A percentile compares a stretch with the other conserved stretches of the same genome.
Evolutionary conservation across 2,888 invertebrate genomes (phyloP).

Genomic region (Dendrolimus houi): DNA sequence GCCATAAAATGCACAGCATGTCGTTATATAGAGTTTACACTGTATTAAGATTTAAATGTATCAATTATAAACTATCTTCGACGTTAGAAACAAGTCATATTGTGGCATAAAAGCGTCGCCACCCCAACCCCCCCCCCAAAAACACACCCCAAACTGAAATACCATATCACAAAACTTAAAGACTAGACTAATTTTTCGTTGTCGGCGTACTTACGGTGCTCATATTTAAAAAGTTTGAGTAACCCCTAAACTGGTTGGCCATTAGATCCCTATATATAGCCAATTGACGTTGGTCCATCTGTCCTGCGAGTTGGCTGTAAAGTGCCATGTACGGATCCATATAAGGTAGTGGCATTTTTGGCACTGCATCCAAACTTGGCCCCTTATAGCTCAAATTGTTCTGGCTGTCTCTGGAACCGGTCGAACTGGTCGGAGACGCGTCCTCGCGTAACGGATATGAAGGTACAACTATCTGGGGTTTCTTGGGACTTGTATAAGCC

Average conservation of each 20-base stretch:
- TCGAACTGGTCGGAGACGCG: slow-evolving; percentile 42
- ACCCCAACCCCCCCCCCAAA: not conserved
- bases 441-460: slow-evolving; percentile 51
- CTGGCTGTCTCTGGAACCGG: slow-evolving; percentile 29
- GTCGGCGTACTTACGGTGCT: slow-evolving; percentile 49
- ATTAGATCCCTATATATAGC: slow-evolving; percentile 62
- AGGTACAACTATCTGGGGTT: slow-evolving; percentile 43
- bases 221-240: slow-evolving; percentile 45
- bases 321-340: slow-evolving; percentile 64
- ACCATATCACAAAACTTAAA: slow-evolving; percentile 10
- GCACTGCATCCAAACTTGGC: slow-evolving; percentile 27
- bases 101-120: not conserved
- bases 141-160: slow-evolving; percentile 9
- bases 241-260: slow-evolving; percentile 50
- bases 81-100: too few relatives aligned
- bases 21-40: too few relatives aligned
- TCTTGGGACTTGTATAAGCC: slow-evolving; percentile 29
- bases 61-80: too few relatives aligned
- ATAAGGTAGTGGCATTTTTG: slow-evolving; percentile 37
- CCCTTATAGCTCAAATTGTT: slow-evolving; percentile 25
- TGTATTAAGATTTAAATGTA: too few relatives aligned
- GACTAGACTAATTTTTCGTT: slow-evolving; percentile 55
- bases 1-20: too few relatives aligned
- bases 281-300: slow-evolving; percentile 58
- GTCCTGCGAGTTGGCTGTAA: slow-evolving; percentile 50